Evolutionary conservation across 2,797 vertebrate species (phyloP).

Genomic region (Sphenopsis melanotis): DNA sequence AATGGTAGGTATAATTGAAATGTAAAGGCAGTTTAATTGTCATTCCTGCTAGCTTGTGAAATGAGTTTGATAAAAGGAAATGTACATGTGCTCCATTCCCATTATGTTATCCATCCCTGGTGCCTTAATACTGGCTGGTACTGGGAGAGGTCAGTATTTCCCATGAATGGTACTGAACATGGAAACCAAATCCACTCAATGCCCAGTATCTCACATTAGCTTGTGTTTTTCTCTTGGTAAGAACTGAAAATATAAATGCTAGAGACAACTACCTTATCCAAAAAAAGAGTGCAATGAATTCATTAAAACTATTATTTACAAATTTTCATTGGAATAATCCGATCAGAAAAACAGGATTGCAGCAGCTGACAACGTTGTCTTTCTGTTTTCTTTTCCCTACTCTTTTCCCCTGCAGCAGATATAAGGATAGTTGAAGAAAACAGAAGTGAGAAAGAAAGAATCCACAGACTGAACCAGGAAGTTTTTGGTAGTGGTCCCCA

Average conservation of each 20-base stretch:
- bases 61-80: not conserved
- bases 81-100: not conserved
- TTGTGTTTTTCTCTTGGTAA: not conserved
- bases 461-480: conserved; percentile 78
- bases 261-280: not conserved
- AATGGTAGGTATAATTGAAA: conserved; percentile 38
- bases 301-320: not conserved
- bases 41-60: not conserved
- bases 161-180: not conserved
- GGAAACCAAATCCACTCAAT: not conserved
- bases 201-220: not conserved
- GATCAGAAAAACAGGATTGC: not conserved
- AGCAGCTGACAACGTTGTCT: not conserved
- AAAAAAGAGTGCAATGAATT: not conserved
- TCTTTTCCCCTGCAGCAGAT: conserved; percentile 65
- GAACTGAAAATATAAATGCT: not conserved
- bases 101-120: not conserved
- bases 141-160: not conserved
- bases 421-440: conserved; percentile 82
- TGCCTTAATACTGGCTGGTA: not conserved
- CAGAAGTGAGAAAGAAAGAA: conserved; percentile 67
- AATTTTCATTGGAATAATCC: not conserved
- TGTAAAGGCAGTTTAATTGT: not conserved
- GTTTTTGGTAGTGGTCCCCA: conserved; percentile 80
- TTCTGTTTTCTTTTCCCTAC: not conserved